phyloP scores from a whole-genome alignment of 1,140 invertebrate genomes.

The Pseudomyrmex dendroicus region DNA sequence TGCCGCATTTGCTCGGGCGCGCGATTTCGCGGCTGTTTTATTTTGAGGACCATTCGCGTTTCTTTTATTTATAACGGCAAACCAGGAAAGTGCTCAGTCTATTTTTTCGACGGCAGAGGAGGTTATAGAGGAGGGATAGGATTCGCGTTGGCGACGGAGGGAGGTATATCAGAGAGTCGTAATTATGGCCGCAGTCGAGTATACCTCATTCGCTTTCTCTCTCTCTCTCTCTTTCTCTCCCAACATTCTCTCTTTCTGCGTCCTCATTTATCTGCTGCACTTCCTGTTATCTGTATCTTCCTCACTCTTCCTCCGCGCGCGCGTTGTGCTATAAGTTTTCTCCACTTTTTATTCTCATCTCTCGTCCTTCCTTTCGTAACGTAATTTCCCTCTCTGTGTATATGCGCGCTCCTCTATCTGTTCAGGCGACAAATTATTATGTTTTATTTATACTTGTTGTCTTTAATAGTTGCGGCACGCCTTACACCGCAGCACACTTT shows the following conservation, averaged over 20 bases:
- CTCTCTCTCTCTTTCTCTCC: neutral
- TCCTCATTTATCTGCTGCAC: conserved; percentile 38
- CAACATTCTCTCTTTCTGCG: conserved; percentile 5
- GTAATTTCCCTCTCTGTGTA: conserved; percentile 38
- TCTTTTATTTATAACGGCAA: conserved; percentile 52
- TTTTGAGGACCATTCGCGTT: conserved; percentile 43
- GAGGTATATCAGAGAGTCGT: conserved; percentile 37
- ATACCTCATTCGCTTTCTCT: neutral
- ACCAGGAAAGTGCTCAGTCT: conserved; percentile 42
- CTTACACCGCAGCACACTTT: neutral
- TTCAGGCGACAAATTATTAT: conserved; percentile 44
- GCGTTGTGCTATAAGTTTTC: conserved; percentile 41
- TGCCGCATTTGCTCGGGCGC: conserved; percentile 30
- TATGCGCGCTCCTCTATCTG: conserved; percentile 36
- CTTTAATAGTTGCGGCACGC: neutral
- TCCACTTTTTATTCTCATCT: conserved; percentile 36
- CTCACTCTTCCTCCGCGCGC: neutral
- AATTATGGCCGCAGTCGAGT: conserved; percentile 45
- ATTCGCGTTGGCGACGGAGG: neutral
- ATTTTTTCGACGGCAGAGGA: conserved; percentile 36
- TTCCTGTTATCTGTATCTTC: conserved; percentile 53
- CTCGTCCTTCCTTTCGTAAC: conserved; percentile 35
- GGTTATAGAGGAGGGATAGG: neutral
- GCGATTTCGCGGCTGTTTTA: conserved; percentile 50
- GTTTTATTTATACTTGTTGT: conserved; percentile 19